These are phyloP conservation scores for Drosophila tripunctata DNA, from an alignment of 2,888 invertebrate genomes.

Conservation along the genomic window DNA sequence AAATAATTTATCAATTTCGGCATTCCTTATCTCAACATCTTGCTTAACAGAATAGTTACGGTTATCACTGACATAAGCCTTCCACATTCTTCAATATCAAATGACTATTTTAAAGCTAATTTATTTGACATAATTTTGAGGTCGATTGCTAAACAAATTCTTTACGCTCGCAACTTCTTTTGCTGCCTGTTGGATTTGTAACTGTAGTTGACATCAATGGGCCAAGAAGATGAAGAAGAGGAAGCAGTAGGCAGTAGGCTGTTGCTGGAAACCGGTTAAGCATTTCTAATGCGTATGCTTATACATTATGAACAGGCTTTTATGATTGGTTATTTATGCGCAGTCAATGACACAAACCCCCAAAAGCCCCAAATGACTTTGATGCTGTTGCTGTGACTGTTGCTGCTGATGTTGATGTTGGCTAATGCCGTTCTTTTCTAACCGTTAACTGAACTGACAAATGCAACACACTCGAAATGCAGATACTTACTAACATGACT, in stretches of 20 bases:
- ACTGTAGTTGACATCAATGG: conserved; percentile 68
- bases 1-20: not conserved
- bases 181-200: conserved; percentile 35
- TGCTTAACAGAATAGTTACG: too few relatives aligned
- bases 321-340: conserved; percentile 58
- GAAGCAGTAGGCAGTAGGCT: too few relatives aligned
- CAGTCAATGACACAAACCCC: conserved; percentile 62
- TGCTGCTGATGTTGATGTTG: not conserved
- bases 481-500: conserved; percentile 17
- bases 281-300: conserved; percentile 44
- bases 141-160: conserved; percentile 22
- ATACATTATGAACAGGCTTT: conserved; percentile 24
- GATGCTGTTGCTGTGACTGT: conserved; percentile 9
- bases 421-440: conserved; percentile 68
- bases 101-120: not conserved
- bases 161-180: conserved; percentile 15
- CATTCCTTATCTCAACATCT: too few relatives aligned
- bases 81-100: not conserved
- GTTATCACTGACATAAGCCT: too few relatives aligned
- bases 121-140: conserved; percentile 45
- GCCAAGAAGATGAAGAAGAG: not conserved
- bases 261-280: conserved; percentile 59
- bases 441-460: conserved; percentile 58
- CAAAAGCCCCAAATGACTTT: conserved; percentile 41
- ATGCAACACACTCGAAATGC: conserved; percentile 48